Evolutionary conservation across 2,797 vertebrate genomes (phyloP), one percentile per base, ranked within the genome.

Genomic region (Lerista edwardsae): DNA sequence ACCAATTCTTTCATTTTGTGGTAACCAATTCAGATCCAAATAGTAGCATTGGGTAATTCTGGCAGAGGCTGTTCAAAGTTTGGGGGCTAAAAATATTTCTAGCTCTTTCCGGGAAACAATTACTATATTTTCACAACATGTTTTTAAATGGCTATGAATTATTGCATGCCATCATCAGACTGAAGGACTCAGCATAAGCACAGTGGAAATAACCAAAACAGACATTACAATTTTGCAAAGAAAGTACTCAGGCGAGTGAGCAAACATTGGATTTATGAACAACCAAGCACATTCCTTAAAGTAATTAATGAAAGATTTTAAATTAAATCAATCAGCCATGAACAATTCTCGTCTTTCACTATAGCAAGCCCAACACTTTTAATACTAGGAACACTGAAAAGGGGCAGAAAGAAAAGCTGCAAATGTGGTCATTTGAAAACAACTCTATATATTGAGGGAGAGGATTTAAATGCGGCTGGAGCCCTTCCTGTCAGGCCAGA

Each of bases 251-350:
- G 39, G 3, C 36, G 78, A 87, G 72, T 59, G 17, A 90, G 55
- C 71, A 84, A 80, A 87, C 3, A 29, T 31, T 34, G 3, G 91
- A 88, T 7, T 83, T 86, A 88, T 84, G 83, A 92, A 91, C 14
- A 86, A 27, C 19, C 27, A 80, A 94, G 69, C 7, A 84, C 80
- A 89, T 82, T 91, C 34, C 44, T 93, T 87, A 87, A 81, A 91
- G 88, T 88, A 93, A 89, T 85, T 83, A 90, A 36, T 82, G 23
- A 79, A 17, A 17, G 11, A 87, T 88, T 92, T 92, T 12, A 88
- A 85, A 87, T 90, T 86, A 91, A 90, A 85, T 55, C 36, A 59
- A 92, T 90, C 59, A 83, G 2, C 51, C 65, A 69, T 82, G 74
- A 91, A 93, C 82, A 44, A 78, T 31, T 25, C 84, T 81, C 87